Evolutionary conservation across 1,140 invertebrate species (phyloP).

Genomic region (Drosophila nigrodunni): DNA sequence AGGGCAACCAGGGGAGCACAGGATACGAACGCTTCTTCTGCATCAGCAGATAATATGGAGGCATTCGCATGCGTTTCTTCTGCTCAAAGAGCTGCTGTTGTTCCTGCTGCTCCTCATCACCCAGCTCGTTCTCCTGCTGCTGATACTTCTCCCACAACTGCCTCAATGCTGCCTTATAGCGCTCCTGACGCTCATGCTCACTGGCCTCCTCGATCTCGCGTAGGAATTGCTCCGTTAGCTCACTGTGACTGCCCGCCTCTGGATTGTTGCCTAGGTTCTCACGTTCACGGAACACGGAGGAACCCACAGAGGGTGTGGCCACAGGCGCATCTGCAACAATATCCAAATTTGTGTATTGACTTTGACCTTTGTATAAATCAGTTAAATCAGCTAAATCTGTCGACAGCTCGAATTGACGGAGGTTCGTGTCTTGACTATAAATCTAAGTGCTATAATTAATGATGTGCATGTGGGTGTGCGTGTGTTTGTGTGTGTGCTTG

Average conservation of each 20-base stretch:
- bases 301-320: not conserved
- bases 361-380: conserved; percentile 34
- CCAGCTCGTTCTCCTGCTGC: conserved; percentile 80
- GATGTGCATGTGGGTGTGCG: conserved; percentile 4
- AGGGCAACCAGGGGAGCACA: conserved; percentile 82
- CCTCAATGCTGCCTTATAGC: conserved; percentile 86
- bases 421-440: conserved; percentile 15
- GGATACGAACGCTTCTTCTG: conserved; percentile 84
- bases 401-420: conserved; percentile 39
- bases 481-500: conserved; percentile 16
- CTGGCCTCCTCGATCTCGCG: conserved; percentile 85
- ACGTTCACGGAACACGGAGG: conserved; percentile 77
- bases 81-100: conserved; percentile 70
- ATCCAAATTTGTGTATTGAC: conserved; percentile 11
- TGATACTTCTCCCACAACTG: conserved; percentile 88
- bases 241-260: conserved; percentile 79
- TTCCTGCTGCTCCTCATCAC: conserved; percentile 26
- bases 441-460: conserved; percentile 49
- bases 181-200: conserved; percentile 84
- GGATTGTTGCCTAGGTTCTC: conserved; percentile 46
- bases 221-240: conserved; percentile 86
- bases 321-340: conserved; percentile 24
- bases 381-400: conserved; percentile 1
- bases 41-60: conserved; percentile 86
- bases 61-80: conserved; percentile 86